A percentile compares a stretch with the other conserved stretches of the same genome.
Evolutionary conservation across 2,888 invertebrate species (phyloP).

Genomic region (Callosobruchus maculatus): DNA sequence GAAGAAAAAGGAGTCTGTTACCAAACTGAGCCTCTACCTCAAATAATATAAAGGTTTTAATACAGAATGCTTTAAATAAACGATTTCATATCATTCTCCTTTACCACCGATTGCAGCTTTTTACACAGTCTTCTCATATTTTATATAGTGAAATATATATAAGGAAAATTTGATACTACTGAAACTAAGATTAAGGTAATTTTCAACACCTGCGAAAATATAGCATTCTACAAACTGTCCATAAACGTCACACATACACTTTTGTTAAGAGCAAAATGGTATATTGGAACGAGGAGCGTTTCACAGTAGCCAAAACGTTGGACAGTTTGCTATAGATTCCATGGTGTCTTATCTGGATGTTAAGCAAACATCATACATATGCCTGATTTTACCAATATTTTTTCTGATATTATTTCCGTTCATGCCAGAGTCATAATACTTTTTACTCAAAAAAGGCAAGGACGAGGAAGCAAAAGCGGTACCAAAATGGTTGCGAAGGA

Average conservation of each 20-base stretch:
- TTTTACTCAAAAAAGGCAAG: conserved; percentile 28
- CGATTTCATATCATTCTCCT: too few species aligned
- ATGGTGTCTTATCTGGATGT: conserved; percentile 57
- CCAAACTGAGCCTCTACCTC: too few species aligned
- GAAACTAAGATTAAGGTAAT: too few species aligned
- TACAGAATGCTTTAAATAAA: too few species aligned
- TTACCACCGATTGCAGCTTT: too few species aligned
- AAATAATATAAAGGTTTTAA: too few species aligned
- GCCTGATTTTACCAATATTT: conserved; percentile 44
- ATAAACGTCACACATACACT: too few species aligned
- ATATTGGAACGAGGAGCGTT: conserved; percentile 35
- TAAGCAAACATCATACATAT: conserved; percentile 53
- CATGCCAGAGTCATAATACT: conserved; percentile 57
- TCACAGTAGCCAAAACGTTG: conserved; percentile 33
- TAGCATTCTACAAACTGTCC: too few species aligned
- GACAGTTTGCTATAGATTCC: conserved; percentile 47
- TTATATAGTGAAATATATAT: too few species aligned
- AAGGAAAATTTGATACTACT: too few species aligned
- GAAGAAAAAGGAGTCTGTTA: conserved; percentile 3
- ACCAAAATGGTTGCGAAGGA: conserved; percentile 26
- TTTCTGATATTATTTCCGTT: conserved; percentile 53
- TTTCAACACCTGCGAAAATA: too few species aligned
- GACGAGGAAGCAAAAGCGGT: conserved; percentile 28
- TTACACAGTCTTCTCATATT: too few species aligned
- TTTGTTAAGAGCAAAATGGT: conserved; percentile 29